Conservation (phyloP, 2,888 invertebrate species). For the Dicroscelio sp. region DNA sequence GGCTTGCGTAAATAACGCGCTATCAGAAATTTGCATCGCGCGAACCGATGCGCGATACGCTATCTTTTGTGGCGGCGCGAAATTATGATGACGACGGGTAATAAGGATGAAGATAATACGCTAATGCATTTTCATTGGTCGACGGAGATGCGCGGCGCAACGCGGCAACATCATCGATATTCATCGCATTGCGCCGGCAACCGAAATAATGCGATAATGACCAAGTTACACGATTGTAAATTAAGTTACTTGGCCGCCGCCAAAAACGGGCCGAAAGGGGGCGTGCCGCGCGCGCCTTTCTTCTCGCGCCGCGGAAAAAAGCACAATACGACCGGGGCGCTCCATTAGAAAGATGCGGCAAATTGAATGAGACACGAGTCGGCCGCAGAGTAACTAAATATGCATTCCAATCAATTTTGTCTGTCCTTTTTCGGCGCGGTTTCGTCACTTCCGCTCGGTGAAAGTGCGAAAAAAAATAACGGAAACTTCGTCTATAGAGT, state of each 20-base stretch:
- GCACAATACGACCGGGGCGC: background rate
- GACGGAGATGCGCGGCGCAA: conserved; percentile 34
- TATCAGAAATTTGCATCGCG: conserved; percentile 79
- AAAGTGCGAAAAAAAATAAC: too few relatives aligned
- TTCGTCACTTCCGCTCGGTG: too few relatives aligned
- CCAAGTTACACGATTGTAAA: conserved; percentile 68
- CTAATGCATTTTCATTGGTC: conserved; percentile 66
- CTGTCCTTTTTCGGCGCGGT: too few relatives aligned
- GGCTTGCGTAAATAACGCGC: too few relatives aligned
- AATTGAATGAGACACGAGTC: too few relatives aligned
- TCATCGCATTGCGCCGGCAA: conserved; percentile 50
- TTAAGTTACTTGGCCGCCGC: conserved; percentile 40
- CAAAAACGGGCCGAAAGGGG: too few relatives aligned
- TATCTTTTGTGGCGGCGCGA: conserved; percentile 60
- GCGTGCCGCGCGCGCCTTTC: too few relatives aligned
- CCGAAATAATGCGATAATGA: conserved; percentile 63
- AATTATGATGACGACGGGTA: conserved; percentile 63
- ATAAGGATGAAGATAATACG: conserved; percentile 65
- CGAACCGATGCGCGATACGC: conserved; percentile 50
- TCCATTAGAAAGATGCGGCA: too few relatives aligned
- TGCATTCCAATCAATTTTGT: too few relatives aligned
- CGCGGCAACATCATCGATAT: conserved; percentile 69
- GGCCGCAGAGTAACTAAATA: too few relatives aligned
- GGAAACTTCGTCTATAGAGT: too few relatives aligned
- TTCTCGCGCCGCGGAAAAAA: conserved; percentile 29